Evolutionary conservation across 2,888 invertebrate genomes (phyloP).

Genomic region (Isotomurus palustris): DNA sequence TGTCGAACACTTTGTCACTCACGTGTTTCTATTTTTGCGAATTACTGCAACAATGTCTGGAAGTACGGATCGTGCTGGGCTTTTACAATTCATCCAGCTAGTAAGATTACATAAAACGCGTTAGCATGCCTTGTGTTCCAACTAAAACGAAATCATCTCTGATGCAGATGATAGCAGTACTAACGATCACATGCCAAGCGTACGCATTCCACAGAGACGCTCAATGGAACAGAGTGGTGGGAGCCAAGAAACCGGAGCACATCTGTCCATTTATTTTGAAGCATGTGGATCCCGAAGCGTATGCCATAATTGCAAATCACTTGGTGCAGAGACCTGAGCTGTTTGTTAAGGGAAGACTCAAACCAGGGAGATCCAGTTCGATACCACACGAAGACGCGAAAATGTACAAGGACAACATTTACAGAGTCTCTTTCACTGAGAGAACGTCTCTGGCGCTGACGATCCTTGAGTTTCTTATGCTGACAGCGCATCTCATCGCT

Average conservation of each 20-base stretch:
- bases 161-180: conserved; percentile 1
- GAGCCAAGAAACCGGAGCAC: background rate
- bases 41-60: no score
- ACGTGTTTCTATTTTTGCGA: no score
- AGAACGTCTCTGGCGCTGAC: background rate
- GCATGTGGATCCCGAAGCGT: background rate
- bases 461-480: background rate
- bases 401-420: background rate
- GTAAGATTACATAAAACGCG: no score
- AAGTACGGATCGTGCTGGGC: background rate
- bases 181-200: background rate
- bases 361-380: no score
- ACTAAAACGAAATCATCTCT: no score
- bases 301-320: background rate
- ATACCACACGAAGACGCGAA: background rate
- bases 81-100: conserved; percentile 22
- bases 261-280: background rate
- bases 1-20: no score
- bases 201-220: background rate
- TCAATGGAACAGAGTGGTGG: conserved; percentile 4
- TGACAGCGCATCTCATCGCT: conserved; percentile 1
- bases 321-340: background rate
- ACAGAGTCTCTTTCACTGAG: background rate
- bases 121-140: no score
- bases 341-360: no score